Evolutionary conservation across 2,113 vertebrate species (phyloP), one percentile per base, ranked within the genome.

Genomic region (Aplodontia rufa): DNA sequence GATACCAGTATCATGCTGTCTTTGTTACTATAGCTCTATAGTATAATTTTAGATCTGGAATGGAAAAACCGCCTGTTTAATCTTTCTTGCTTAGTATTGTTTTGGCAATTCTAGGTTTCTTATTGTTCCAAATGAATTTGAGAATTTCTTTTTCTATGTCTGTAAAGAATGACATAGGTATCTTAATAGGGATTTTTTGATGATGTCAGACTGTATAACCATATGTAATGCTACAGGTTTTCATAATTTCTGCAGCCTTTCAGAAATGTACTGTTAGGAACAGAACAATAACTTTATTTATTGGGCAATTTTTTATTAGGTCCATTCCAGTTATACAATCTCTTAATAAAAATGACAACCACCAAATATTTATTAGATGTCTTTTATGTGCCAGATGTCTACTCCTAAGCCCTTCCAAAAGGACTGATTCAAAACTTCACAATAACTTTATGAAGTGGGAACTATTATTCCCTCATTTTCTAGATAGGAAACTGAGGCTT

Each of bases 371-470:
- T 72, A 92, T 87, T 79, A 87, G 22, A 19, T 47, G 40, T 51
- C 40, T 91, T 53, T 58, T 60, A 0, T 26, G 24, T 75, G 35
- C 24, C 47, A 93, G 9, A 37, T 20, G 10, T 32, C 53, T 64
- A 30, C 53, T 78, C 30, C 35, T 37, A 55, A 79, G 8, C 40
- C 40, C 55, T 95, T 66, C 42, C 47, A 91, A 13, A 78, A 90
- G 51, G 84, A 64, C 16, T 69, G 37, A 66, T n/a, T 90, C 55
- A 94, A 87, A 60, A 87, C 51, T 92, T 92, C 49, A 80, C 35
- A 66, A 53, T 37, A 84, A 84, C 20, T 8, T 64, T 78, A 32
- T 40, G 14, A 60, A 96, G 87, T 62, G 75, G 60, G 9, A 84
- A 30, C 42, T 51, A 6, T 58, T 51, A 47, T 32, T 37, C 78